Percentiles rank a stretch among this genome's conserved stretches.
Conservation (phyloP, 2,888 invertebrate species). For the Stenchaetothrips biformis region DNA sequence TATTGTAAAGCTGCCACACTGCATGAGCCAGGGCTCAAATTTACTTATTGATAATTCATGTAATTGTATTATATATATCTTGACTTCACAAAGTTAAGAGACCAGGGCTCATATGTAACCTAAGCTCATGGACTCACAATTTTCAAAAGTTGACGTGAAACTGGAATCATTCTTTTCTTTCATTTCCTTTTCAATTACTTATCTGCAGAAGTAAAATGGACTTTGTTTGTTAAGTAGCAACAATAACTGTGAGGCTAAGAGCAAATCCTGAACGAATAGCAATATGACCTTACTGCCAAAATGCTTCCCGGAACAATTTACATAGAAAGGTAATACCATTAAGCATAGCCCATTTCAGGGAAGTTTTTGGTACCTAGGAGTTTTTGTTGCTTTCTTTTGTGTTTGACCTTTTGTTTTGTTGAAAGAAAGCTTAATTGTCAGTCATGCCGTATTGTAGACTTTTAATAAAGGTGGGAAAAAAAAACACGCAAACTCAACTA, state of each 20-base stretch:
- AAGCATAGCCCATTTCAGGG: no score
- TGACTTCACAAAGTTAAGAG: not conserved
- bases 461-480: conserved; percentile 1
- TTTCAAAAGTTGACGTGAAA: not conserved
- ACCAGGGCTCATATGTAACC: not conserved
- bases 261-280: no score
- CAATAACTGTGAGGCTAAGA: no score
- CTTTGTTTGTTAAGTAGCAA: no score
- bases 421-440: conserved; percentile 3
- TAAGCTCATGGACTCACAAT: not conserved
- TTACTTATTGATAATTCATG: conserved; percentile 9
- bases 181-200: no score
- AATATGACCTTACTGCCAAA: no score
- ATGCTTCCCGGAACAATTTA: no score
- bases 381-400: not conserved
- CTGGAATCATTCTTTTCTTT: no score
- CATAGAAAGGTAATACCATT: no score
- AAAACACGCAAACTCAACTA: not conserved
- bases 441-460: not conserved
- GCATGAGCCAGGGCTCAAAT: not conserved
- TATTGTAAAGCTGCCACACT: conserved; percentile 5
- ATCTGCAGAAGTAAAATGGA: no score
- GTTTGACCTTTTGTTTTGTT: not conserved
- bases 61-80: conserved; percentile 4
- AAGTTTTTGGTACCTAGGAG: not conserved